Evolutionary conservation across 2,888 invertebrate species (phyloP).

Genomic region (Ypsolopha sequella): DNA sequence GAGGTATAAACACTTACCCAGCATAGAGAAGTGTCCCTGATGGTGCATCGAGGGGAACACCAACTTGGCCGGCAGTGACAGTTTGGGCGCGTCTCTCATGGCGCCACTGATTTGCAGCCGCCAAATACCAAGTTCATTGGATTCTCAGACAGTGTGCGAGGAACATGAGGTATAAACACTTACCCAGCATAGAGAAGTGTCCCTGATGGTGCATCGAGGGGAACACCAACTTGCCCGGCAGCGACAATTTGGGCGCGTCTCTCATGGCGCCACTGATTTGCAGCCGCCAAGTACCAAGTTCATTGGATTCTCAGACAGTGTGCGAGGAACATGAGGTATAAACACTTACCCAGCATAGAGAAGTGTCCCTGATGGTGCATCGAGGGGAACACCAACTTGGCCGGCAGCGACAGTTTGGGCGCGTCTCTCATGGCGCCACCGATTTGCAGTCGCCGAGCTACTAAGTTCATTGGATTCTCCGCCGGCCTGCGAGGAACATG

Average conservation of each 20-base stretch:
- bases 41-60: constrained; percentile 98
- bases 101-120: constrained; percentile 93
- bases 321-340: no score
- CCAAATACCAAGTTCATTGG: no score
- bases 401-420: constrained; percentile 95
- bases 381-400: constrained; percentile 97
- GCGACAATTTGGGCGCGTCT: constrained; percentile 85
- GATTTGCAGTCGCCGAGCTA: constrained; percentile 2
- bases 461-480: no score
- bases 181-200: constrained; percentile 86
- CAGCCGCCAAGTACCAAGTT: no score
- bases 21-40: constrained; percentile 97
- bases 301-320: no score
- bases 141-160: no score
- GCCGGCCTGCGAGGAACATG: no score
- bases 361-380: constrained; percentile 96
- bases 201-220: constrained; percentile 96
- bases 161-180: no score
- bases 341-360: constrained; percentile 73
- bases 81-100: constrained; percentile 92
- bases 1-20: constrained; percentile 68
- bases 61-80: constrained; percentile 95
- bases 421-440: background rate
- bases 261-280: background rate
- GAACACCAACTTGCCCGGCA: constrained; percentile 97